Evolutionary conservation across 2,113 vertebrate species (phyloP), one percentile per base, ranked within the genome.

Genomic region (Neotoma lepida): DNA sequence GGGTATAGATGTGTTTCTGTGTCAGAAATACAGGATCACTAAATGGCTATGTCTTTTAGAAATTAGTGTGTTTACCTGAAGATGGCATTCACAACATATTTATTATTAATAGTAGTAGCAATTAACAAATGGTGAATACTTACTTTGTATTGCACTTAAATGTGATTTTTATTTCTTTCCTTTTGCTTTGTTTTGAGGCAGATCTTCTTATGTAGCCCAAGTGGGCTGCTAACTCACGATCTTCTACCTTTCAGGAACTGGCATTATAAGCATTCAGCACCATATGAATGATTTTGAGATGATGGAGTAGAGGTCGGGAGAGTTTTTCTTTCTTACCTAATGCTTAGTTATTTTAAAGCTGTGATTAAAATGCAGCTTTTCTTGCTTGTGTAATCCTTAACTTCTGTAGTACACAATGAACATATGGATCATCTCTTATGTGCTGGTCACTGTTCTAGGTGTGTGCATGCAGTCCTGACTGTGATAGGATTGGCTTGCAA

Each of bases 31-130:
- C 10, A 30, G 33, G 17, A 30, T 84, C 70, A 61, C 39, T 18
- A 76, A 81, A 94, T 73, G 33, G 4, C 30, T 18, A 1, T 76
- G 54, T 68, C 63, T 95, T 88, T 92, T 24, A 44, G 81, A 44
- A 84, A 95, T 89, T 54, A 56, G 33, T 63, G 6, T 56, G 35
- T 89, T 96, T 91, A 46, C n/a, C 28, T 77, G 33, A 91, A 87
- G 68, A 85, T 51, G 35, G 73, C 24, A 76, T 12, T 70, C 70
- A 80, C 24, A 56, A 41, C 10, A 74, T 35, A 74, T 18, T 81
- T 28, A 39, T 70, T 89, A 64, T 87, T 76, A 58, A 78, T 64
- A 70, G 35, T 10, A 28, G 46, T 85, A 61, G 68, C 9, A 71
- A 51, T 58, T 93, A 91, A 46, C 8, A 51, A 49, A 89, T 77